Evolutionary conservation across 2,113 vertebrate genomes (phyloP).

Genomic region (Ictalurus punctatus): DNA sequence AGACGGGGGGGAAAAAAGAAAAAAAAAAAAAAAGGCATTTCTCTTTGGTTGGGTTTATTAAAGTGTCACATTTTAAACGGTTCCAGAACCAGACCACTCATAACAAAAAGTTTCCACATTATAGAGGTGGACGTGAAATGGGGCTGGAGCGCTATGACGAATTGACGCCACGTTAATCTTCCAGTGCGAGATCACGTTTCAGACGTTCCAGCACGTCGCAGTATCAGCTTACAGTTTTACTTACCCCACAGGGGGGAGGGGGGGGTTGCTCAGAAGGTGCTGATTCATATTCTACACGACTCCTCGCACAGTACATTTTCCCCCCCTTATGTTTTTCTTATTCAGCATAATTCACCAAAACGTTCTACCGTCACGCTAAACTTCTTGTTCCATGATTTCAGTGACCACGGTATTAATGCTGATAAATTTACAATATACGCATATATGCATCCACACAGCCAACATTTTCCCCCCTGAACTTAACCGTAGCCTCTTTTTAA

Average conservation of each 20-base stretch:
- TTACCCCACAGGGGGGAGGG: neutral
- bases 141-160: neutral
- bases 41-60: neutral
- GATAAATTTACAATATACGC: neutral
- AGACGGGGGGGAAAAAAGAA: neutral
- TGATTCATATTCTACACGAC: neutral
- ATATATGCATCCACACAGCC: neutral
- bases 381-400: too few species aligned
- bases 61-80: constrained; percentile 10
- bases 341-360: neutral
- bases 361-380: too few species aligned
- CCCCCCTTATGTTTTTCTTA: neutral
- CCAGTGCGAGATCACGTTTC: neutral
- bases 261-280: neutral
- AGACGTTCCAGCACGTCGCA: neutral
- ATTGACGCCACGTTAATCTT: neutral
- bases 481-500: neutral
- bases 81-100: constrained; percentile 15
- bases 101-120: neutral
- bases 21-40: neutral
- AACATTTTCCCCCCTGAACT: neutral
- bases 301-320: neutral
- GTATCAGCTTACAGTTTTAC: neutral
- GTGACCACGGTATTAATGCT: neutral
- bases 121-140: neutral